Evolutionary conservation across 2,113 vertebrate species (phyloP).

Genomic region (Myrmecobius fasciatus): DNA sequence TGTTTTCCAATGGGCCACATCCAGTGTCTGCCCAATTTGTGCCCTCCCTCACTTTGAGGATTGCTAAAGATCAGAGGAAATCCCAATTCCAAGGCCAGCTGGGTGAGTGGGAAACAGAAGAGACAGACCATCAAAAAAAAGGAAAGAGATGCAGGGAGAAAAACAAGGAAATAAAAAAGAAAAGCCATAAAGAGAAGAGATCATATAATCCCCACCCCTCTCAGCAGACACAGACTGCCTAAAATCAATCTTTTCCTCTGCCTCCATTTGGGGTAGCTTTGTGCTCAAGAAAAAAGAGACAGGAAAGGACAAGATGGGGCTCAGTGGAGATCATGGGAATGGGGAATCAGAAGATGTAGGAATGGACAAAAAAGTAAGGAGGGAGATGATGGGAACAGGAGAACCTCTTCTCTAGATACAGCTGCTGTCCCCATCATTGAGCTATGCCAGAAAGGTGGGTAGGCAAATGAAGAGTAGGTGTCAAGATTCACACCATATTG

Average conservation of each 20-base stretch:
- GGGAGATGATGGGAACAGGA: neutral
- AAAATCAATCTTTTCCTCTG: neutral
- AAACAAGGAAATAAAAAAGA: neutral
- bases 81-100: slow-evolving; percentile 68
- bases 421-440: slow-evolving; percentile 16
- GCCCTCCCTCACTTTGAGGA: neutral
- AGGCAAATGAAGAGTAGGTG: neutral
- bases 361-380: neutral
- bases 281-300: neutral
- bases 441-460: neutral
- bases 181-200: neutral
- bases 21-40: slow-evolving; percentile 70
- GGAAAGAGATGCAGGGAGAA: neutral
- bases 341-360: neutral
- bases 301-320: too few relatives aligned
- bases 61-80: slow-evolving; percentile 38
- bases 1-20: slow-evolving; percentile 58
- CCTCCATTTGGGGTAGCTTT: neutral
- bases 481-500: slow-evolving; percentile 87
- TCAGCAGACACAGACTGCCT: slow-evolving; percentile 56
- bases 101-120: slow-evolving; percentile 17
- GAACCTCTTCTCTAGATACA: neutral
- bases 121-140: neutral
- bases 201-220: neutral
- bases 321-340: neutral